Base-by-base conservation (phyloP, 2,888 invertebrate genomes). In the Polydrusus tereticollis region DNA sequence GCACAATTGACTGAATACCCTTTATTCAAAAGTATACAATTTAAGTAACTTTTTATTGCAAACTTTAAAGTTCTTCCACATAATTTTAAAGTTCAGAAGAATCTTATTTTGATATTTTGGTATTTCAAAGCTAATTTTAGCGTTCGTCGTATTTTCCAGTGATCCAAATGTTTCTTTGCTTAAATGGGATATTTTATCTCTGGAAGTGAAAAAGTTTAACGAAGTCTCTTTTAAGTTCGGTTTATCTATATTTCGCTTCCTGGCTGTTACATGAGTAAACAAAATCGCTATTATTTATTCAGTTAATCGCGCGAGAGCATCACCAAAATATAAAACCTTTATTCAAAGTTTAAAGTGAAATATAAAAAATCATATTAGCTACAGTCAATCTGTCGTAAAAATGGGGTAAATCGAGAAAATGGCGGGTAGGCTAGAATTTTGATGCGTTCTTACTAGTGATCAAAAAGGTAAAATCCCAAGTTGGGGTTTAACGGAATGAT, bases 121-220 rank as follows among this genome's bases (percentile, higher is more conserved):
- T 60, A 10, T 41, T 18, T 23, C 43, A 23, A 23, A 14, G 41
- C 38, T 38, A 43, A 41, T 26, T 60, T 60, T 16, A n/a, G 23
- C 14, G 16, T 41, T 38, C 14, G 26, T 29, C 14, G 29, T 16
- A 52, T 29, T 14, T 52, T 20, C 16, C 52, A 7, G 14, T 29
- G 52, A 55, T 55, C 29, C 29, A 55, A 29, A 55, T 29, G 18
- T 29, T n/a, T 12, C 14, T 55, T 55, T 16, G n/a, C 29, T 55
- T 10, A 7, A 29, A 55, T 16, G 14, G 29, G 52, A 16, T 55
- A 14, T 55, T 55, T 55, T 55, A 55, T 55, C 29, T 55, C 29
- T 29, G 29, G 10, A 18, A 29, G 7, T 55, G 52, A 55, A 55
- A 33, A 55, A 55, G 29, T 55, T 55, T 29, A 55, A 55, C 18